Evolutionary conservation across 2,797 vertebrate species (phyloP), one percentile per base, ranked within the genome.

Genomic region (Enteromius viviparus): DNA sequence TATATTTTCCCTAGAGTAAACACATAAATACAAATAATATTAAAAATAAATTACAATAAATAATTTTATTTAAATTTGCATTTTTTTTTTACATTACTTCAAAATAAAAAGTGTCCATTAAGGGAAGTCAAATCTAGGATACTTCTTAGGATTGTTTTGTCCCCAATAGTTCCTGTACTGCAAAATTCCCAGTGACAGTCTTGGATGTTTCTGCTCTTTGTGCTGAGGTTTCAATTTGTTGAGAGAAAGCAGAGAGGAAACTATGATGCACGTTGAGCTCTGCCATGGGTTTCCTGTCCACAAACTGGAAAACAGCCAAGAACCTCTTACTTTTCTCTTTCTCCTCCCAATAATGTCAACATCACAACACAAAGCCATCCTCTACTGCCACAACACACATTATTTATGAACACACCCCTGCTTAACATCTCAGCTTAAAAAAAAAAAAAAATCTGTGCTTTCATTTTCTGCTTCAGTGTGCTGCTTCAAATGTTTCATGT

Each of bases 241-340:
- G 58, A 81, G 8, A 45, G n/a, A 55, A 21, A 80, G 12, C 82
- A 55, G 78, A 80, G 53, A 60, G 89, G 85, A 91, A 89, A 89
- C 23, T 32, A 14, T 37, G 15, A 64, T 40, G 9, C 65, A 72
- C 29, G 37, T 78, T 86, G 17, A 53, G 40, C 74, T 21, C 40
- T 76, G 76, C 71, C 82, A 85, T 83, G 83, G 88, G 86, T 74
- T 90, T 93, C 90, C 88, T 90, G 85, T 88, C 80, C 77, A 88
- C 1, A 55, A 21, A 11, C 53, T 40, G 82, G 85, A 77, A 7
- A 45, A 62, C 55, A 81, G 88, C 87, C 89, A 89, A 85, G 42
- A 40, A 60, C n/a, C 19, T 47, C 53, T 72, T 29, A 21, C 68
- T 70, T 21, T 65, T 84, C 47, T 81, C 49, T 80, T 66, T 74